Evolutionary conservation across 2,888 invertebrate species (phyloP).

Genomic region (Adelognathus sp.): DNA sequence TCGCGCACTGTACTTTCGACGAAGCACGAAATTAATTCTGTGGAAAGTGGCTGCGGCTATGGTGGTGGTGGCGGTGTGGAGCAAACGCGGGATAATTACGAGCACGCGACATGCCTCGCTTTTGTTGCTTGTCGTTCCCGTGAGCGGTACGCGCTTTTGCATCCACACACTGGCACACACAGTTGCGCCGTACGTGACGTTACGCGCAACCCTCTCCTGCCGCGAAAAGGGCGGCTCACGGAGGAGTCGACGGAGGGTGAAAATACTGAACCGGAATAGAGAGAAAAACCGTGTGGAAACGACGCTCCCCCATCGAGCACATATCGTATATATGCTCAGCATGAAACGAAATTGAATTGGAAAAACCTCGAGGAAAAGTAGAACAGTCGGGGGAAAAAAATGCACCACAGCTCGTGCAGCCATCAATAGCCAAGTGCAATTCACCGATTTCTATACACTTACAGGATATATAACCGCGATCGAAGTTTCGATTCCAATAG

Average conservation of each 20-base stretch:
- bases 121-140: conserved; percentile 8
- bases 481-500: too few relatives aligned
- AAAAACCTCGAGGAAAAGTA: background rate
- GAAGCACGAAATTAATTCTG: conserved; percentile 39
- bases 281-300: conserved; percentile 11
- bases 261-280: conserved; percentile 8
- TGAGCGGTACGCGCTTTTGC: background rate
- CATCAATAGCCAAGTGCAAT: too few relatives aligned
- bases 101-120: conserved; percentile 54
- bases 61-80: background rate
- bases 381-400: background rate
- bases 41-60: conserved; percentile 12
- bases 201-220: conserved; percentile 27
- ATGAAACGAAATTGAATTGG: background rate
- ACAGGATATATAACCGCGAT: too few relatives aligned
- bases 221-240: conserved; percentile 40
- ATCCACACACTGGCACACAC: background rate
- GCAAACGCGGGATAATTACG: conserved; percentile 46
- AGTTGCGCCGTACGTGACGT: conserved; percentile 28
- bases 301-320: background rate
- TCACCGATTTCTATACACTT: too few relatives aligned
- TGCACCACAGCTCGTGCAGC: too few relatives aligned
- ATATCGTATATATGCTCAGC: background rate
- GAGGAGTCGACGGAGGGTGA: background rate
- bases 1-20: conserved; percentile 35